A percentile compares a stretch with the other conserved stretches of the same genome.
Conservation (phyloP, 2,888 invertebrate genomes). For the Heliconius charithonia region DNA sequence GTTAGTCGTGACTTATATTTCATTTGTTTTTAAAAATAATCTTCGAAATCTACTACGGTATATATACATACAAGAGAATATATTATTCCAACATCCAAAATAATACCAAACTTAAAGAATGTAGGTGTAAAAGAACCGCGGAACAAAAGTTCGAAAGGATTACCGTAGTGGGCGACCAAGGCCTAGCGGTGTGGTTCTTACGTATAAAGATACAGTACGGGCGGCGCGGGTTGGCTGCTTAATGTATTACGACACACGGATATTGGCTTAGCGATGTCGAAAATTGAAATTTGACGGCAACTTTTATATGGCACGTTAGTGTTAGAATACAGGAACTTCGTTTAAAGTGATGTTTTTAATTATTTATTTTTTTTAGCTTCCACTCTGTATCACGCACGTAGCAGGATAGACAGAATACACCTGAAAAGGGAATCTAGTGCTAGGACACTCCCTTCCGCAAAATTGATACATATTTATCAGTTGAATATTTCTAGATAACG, state of each 20-base stretch:
- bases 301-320: background rate
- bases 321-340: background rate
- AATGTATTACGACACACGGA: slow-evolving; percentile 56
- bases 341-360: too few species aligned
- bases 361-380: too few species aligned
- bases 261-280: slow-evolving; percentile 56
- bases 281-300: slow-evolving; percentile 39
- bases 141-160: slow-evolving; percentile 56
- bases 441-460: background rate
- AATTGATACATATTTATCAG: background rate
- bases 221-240: slow-evolving; percentile 33
- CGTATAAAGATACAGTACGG: slow-evolving; percentile 37
- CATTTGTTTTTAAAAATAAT: too few species aligned
- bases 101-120: slow-evolving; percentile 20
- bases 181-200: slow-evolving; percentile 47
- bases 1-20: too few species aligned
- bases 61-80: too few species aligned
- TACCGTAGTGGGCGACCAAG: slow-evolving; percentile 56
- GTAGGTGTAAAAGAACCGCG: slow-evolving; percentile 48
- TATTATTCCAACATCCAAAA: too few species aligned
- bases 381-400: too few species aligned
- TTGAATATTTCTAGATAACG: background rate
- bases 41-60: too few species aligned
- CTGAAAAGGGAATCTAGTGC: too few species aligned
- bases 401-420: too few species aligned